Evolutionary conservation across 2,113 vertebrate genomes (phyloP).

Genomic region (Ctenomys sociabilis): DNA sequence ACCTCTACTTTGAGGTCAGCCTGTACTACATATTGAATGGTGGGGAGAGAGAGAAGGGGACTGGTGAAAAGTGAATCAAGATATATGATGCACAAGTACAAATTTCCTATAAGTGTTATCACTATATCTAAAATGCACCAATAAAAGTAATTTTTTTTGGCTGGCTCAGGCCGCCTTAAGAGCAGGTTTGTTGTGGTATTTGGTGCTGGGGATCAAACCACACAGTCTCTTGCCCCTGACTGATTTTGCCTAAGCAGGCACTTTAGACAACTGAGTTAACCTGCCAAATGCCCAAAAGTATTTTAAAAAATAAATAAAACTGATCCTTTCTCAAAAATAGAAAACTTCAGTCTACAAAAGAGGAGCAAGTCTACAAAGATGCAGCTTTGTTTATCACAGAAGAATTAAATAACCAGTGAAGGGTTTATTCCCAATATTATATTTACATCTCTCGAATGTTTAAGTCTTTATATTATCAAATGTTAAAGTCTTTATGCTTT

Average conservation of each 20-base stretch:
- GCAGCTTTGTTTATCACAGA: neutral
- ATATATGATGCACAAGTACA: neutral
- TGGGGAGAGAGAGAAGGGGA: neutral
- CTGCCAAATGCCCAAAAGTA: too few species aligned
- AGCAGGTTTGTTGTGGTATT: too few species aligned
- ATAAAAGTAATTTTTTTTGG: neutral
- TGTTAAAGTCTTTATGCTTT: neutral
- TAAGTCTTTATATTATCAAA: neutral
- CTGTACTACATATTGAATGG: neutral
- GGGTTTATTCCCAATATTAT: neutral
- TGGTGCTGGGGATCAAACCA: too few species aligned
- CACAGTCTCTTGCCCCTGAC: too few species aligned
- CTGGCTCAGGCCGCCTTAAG: too few species aligned
- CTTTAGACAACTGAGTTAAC: too few species aligned
- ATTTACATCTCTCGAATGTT: neutral
- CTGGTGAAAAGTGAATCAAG: too few species aligned
- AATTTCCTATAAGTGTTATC: neutral
- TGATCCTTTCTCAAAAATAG: neutral
- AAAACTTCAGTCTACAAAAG: conserved; percentile 9
- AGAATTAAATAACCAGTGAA: neutral
- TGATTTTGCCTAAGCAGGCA: too few species aligned
- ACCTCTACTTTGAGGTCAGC: neutral
- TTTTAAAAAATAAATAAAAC: neutral
- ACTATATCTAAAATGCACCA: neutral
- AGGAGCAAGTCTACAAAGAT: conserved; percentile 18